Conservation (phyloP, 2,797 vertebrate genomes). For the Mastacembelus armatus region DNA sequence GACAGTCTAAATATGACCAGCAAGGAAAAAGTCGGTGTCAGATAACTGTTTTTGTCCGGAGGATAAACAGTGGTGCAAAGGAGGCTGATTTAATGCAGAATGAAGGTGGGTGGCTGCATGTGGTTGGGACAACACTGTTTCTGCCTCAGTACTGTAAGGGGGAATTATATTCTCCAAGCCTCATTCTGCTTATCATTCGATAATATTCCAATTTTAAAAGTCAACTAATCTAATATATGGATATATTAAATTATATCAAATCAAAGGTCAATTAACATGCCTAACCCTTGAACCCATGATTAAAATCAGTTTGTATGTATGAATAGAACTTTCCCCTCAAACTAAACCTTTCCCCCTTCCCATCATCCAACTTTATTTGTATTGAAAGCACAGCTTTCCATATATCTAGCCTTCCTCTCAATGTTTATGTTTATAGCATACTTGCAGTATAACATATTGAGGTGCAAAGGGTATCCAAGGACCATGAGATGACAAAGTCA, state of each 20-base stretch:
- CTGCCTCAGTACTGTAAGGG: slow-evolving; percentile 3
- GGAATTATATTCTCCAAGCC: slow-evolving; percentile 19
- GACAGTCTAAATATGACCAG: slow-evolving; percentile 69
- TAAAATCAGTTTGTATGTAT: background rate
- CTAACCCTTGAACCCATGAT: background rate
- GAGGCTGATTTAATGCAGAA: slow-evolving; percentile 62
- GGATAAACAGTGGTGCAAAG: slow-evolving; percentile 68
- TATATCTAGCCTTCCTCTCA: background rate
- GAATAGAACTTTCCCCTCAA: background rate
- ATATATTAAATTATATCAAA: too few relatives aligned
- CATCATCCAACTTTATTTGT: background rate
- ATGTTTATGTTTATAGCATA: slow-evolving; percentile 38
- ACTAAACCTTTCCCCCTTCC: background rate
- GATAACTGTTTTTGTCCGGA: slow-evolving; percentile 62
- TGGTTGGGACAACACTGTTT: slow-evolving; percentile 23
- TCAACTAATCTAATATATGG: background rate
- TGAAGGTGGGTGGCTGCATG: slow-evolving; percentile 56
- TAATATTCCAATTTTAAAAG: background rate
- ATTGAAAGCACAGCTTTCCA: slow-evolving; percentile 19
- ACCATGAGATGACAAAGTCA: slow-evolving; percentile 59
- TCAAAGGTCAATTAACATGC: too few relatives aligned
- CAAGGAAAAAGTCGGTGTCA: slow-evolving; percentile 45
- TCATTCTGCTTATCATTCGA: slow-evolving; percentile 2
- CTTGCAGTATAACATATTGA: slow-evolving; percentile 17
- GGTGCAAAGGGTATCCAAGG: slow-evolving; percentile 38